phyloP scores from a whole-genome alignment of 2,113 vertebrate species.

The Ranitomeya imitator region DNA sequence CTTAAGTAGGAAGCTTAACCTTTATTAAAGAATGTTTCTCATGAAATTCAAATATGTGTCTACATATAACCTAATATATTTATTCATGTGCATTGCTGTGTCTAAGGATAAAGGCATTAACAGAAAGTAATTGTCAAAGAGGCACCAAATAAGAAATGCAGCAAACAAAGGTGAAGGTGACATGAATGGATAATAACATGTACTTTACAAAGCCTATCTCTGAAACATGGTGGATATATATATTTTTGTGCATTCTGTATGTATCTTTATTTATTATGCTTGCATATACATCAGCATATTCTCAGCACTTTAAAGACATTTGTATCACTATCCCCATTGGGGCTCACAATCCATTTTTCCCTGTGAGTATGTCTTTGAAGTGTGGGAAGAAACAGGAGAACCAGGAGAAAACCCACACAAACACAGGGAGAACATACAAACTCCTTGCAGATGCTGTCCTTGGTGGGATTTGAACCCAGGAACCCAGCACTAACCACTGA shows the following conservation, averaged over 20 bases:
- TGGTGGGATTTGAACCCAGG: too few species aligned
- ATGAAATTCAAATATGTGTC: constrained; percentile 40
- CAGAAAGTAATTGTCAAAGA: constrained; percentile 14
- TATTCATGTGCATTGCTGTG: constrained; percentile 34
- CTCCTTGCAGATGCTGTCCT: too few species aligned
- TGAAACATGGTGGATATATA: not conserved
- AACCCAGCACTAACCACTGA: not conserved
- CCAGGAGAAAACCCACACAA: too few species aligned
- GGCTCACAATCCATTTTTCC: too few species aligned
- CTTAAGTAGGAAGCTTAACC: constrained; percentile 44
- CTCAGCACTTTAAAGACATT: too few species aligned
- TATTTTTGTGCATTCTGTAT: not conserved
- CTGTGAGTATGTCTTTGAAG: too few species aligned
- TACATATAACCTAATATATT: constrained; percentile 34
- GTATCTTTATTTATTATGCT: too few species aligned
- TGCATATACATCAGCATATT: too few species aligned
- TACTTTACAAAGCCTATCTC: not conserved
- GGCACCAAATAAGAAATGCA: constrained; percentile 7
- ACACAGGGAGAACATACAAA: too few species aligned
- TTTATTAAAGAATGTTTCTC: constrained; percentile 50
- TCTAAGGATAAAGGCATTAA: constrained; percentile 8
- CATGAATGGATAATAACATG: not conserved
- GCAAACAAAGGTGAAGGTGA: not conserved
- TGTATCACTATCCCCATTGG: too few species aligned
- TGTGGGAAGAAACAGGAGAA: too few species aligned